A percentile compares a stretch with the other conserved stretches of the same genome.
Conservation (phyloP, 2,113 vertebrate genomes). For the Leucoraja erinaceus region DNA sequence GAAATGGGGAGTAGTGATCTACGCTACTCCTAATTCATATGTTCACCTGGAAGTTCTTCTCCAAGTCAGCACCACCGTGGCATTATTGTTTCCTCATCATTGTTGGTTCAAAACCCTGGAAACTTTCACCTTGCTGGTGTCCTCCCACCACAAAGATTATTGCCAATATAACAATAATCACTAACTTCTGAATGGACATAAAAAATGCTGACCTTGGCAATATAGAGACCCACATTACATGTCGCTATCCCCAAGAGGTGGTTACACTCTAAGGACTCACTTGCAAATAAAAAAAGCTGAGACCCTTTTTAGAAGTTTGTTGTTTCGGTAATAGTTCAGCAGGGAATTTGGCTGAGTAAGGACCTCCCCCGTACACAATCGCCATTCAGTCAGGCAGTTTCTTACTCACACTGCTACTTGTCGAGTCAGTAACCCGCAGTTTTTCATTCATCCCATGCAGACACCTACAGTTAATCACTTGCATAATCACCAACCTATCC, state of each 20-base stretch:
- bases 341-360: slow-evolving; percentile 1
- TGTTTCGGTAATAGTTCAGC: slow-evolving; percentile 12
- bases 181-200: too few species aligned
- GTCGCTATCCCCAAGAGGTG: not conserved
- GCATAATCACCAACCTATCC: slow-evolving; percentile 3
- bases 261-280: not conserved
- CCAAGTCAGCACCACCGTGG: too few species aligned
- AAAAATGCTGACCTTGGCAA: too few species aligned
- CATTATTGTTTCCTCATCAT: too few species aligned
- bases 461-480: slow-evolving; percentile 25
- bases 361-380: not conserved
- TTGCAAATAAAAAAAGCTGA: not conserved
- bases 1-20: too few species aligned
- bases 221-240: too few species aligned
- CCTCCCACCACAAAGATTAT: too few species aligned
- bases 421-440: slow-evolving; percentile 23
- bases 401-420: slow-evolving; percentile 14
- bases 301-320: not conserved
- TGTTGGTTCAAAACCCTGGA: too few species aligned
- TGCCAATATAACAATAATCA: too few species aligned
- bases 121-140: too few species aligned
- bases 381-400: not conserved
- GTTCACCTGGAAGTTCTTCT: too few species aligned
- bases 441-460: slow-evolving; percentile 24
- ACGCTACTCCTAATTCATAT: too few species aligned